Evolutionary conservation across 2,888 invertebrate genomes (phyloP), one percentile per base, ranked within the genome.

Genomic region (Hyposoter didymator): DNA sequence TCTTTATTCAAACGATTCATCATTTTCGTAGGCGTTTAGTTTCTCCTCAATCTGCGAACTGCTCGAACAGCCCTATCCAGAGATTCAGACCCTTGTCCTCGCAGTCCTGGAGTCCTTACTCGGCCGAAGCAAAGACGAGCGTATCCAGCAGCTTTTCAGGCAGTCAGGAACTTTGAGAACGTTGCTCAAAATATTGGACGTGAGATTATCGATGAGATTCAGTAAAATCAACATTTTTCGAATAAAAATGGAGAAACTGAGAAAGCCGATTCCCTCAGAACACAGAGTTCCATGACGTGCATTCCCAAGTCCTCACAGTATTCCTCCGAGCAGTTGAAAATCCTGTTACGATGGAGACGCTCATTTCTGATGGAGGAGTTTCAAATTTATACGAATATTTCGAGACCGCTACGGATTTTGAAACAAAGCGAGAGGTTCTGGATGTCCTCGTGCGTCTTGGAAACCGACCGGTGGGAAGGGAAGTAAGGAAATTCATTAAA

Each of bases 181-280:
- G 85, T 90, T 95, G 12, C 94, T 95, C 88, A 94, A 95, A 90
- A 94, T 95, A 78, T 91, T 95, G 17, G 95, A 95, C 91, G 95
- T 95, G 87, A 92, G 90, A 67, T 78, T 45, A 52, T 62, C 22
- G 32, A 62, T 14, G 32, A 28, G 12, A 14, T 6, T 73, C 78
- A 12, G 12, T 45, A 19, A 76, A 47, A 74, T 19, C 1, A 14
- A 22, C 14, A 39, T 22, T 7, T 39, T 73, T 17, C 52, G 6
- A 3, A 19, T 39, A 7, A 14, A 28, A 59, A 59, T n/a, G 6
- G 32, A 28, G 28, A 17, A 62, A 28, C 1, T 3, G 35, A 22
- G 10, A 39, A 73, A 76, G 19, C 67, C 19, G 76, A 12, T 72
- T 85, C 78, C 67, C 49, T 10, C 74, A 93, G 93, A 88, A 89